Conservation (phyloP, 2,888 invertebrate species). For the Colletes collaris region DNA sequence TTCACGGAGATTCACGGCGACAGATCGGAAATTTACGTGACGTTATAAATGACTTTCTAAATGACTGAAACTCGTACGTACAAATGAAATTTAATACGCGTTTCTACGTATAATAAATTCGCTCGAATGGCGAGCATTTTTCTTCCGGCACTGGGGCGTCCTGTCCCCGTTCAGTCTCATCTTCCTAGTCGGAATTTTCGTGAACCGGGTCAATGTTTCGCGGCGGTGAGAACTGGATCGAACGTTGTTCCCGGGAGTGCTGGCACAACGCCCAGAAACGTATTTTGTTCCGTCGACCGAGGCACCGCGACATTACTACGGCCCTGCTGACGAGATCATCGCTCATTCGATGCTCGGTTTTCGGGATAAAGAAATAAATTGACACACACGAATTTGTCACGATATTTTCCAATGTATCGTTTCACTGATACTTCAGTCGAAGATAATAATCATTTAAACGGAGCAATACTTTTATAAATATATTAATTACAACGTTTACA, state of each 20-base stretch:
- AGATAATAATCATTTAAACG: no score
- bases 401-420: no score
- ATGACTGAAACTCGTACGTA: conserved; percentile 8
- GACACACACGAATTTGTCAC: not conserved
- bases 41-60: conserved; percentile 20
- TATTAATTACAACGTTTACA: no score
- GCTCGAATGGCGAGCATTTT: conserved; percentile 34
- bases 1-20: not conserved
- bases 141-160: conserved; percentile 10
- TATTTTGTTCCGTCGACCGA: conserved; percentile 57
- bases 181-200: conserved; percentile 58
- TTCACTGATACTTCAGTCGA: no score
- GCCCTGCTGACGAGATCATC: conserved; percentile 32
- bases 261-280: conserved; percentile 67
- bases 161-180: conserved; percentile 42
- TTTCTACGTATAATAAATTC: conserved; percentile 50
- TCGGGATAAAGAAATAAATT: not conserved
- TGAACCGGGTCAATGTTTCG: conserved; percentile 70
- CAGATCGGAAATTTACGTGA: conserved; percentile 3
- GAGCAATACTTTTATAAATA: no score
- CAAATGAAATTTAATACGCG: conserved; percentile 37
- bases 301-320: conserved; percentile 37
- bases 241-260: conserved; percentile 64
- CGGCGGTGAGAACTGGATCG: conserved; percentile 65
- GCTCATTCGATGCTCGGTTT: conserved; percentile 3